Conservation (phyloP, 2,113 vertebrate genomes). For the Struthidea cinerea region DNA sequence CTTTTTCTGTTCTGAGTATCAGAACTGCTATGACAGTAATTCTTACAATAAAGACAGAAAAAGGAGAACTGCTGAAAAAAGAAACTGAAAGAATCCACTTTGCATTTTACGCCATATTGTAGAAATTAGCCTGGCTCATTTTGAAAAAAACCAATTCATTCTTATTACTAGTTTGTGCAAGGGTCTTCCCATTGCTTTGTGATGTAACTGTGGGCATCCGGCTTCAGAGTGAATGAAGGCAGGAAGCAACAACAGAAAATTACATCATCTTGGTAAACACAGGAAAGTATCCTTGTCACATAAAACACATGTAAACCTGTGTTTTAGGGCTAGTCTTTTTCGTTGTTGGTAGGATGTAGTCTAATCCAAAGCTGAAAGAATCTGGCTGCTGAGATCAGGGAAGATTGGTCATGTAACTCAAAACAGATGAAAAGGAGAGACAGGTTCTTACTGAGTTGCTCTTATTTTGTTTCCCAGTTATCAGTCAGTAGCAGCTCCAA, state of each 20-base stretch:
- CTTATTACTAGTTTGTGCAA: neutral
- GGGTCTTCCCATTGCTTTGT: neutral
- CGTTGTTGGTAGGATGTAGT: neutral
- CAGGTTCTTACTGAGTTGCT: neutral
- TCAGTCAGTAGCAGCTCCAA: neutral
- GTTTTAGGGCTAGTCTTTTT: neutral
- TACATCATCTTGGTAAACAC: neutral
- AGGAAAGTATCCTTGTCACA: neutral
- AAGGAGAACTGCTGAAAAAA: neutral
- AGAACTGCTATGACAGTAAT: neutral
- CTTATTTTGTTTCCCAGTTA: neutral
- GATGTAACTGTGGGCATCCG: neutral
- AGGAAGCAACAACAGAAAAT: neutral
- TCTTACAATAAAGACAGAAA: neutral
- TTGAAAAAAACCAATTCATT: neutral
- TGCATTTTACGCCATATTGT: neutral
- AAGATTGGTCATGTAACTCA: neutral
- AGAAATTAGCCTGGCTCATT: neutral
- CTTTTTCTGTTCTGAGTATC: neutral
- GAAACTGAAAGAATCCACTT: slow-evolving; percentile 3
- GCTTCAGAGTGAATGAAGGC: neutral
- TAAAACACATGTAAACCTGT: neutral
- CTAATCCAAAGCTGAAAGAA: neutral
- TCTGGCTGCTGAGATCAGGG: neutral
- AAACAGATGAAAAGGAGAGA: neutral